phyloP scores from a whole-genome alignment of 2,888 invertebrate genomes.

The Drosophila pegasa region DNA sequence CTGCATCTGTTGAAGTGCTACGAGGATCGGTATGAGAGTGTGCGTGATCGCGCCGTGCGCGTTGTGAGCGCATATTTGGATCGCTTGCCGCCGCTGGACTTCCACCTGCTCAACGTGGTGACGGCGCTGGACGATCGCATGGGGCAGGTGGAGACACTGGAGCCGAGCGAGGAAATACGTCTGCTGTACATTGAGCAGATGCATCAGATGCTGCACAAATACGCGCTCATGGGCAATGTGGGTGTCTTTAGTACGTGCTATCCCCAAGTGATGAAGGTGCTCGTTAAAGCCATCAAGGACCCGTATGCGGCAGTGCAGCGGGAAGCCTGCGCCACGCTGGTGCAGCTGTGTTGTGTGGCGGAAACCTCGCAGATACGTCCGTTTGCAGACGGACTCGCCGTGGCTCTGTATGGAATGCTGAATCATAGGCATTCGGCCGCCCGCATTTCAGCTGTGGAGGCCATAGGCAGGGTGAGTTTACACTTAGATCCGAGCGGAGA shows the following conservation, averaged over 20 bases:
- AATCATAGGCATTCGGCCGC: conserved; percentile 94
- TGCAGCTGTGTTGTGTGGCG: conserved; percentile 85
- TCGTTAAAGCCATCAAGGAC: conserved; percentile 90
- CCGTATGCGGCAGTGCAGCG: conserved; percentile 93
- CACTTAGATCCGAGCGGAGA: conserved; percentile 89
- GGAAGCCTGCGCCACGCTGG: conserved; percentile 90
- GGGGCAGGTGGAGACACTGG: conserved; percentile 90
- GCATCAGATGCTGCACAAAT: conserved; percentile 88
- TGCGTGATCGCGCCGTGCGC: conserved; percentile 75
- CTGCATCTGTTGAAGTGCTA: conserved; percentile 84
- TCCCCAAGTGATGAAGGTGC: conserved; percentile 89
- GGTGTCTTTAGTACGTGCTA: conserved; percentile 76
- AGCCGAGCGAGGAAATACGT: conserved; percentile 92
- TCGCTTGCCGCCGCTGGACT: conserved; percentile 88
- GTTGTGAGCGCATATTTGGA: conserved; percentile 77
- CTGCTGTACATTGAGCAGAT: conserved; percentile 89
- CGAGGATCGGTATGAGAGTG: conserved; percentile 83
- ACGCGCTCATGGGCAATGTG: conserved; percentile 86
- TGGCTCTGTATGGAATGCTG: conserved; percentile 90
- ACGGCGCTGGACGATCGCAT: conserved; percentile 91
- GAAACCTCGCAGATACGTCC: conserved; percentile 89
- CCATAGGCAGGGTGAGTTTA: conserved; percentile 88
- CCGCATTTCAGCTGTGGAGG: conserved; percentile 90
- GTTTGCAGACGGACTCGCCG: conserved; percentile 90
- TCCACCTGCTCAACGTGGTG: conserved; percentile 90